Percentiles rank a stretch among this genome's conserved stretches.
Conservation (phyloP, 2,113 vertebrate genomes). For the Aptenodytes forsteri region DNA sequence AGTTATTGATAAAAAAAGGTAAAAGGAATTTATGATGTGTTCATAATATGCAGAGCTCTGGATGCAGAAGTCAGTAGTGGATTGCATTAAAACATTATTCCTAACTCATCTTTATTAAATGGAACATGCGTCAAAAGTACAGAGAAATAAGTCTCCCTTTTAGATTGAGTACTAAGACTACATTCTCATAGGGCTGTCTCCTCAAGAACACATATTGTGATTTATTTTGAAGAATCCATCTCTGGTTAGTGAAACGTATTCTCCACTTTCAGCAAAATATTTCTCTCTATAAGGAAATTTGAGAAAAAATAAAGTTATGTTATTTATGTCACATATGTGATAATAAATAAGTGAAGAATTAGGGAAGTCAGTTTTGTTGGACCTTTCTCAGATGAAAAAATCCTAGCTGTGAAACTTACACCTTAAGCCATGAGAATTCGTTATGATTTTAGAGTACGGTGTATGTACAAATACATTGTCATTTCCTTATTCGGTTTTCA, state of each 20-base stretch:
- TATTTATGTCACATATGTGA: not conserved
- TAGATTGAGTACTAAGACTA: not conserved
- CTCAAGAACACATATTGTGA: not conserved
- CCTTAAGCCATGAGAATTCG: not conserved
- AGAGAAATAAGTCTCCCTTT: not conserved
- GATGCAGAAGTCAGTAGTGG: not conserved
- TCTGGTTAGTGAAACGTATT: not conserved
- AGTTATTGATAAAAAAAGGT: not conserved
- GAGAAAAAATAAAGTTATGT: accelerated
- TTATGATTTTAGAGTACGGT: not conserved
- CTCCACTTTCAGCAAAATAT: not conserved
- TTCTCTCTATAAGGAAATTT: not conserved
- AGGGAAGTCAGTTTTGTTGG: not conserved
- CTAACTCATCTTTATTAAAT: not conserved
- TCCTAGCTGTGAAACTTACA: not conserved
- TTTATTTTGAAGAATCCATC: not conserved
- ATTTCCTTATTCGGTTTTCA: not conserved
- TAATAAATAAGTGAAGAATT: not conserved
- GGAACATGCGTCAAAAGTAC: not conserved
- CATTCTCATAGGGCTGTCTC: not conserved
- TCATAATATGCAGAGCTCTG: not conserved
- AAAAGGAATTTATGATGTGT: not conserved
- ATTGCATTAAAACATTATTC: not conserved
- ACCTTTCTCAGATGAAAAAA: not conserved
- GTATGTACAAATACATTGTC: not conserved